These are phyloP conservation scores for Tetragnatha versicolor DNA, from an alignment of 1,140 invertebrate genomes.

Conservation along the genomic window DNA sequence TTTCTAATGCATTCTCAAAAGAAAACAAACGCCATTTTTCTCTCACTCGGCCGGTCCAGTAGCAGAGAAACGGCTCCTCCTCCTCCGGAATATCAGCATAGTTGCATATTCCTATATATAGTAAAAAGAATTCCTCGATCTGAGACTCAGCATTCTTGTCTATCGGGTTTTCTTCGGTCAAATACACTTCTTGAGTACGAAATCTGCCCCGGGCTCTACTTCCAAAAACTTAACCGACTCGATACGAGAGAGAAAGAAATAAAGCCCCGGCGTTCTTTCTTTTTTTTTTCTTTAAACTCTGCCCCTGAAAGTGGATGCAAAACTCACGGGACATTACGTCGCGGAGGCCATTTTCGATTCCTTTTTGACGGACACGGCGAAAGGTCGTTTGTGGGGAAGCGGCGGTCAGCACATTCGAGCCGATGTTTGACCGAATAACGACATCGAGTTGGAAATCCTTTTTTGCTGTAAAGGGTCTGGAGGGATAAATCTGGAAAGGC, in stretches of 20 bases:
- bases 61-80: background rate
- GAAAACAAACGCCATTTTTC: no score
- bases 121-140: conserved; percentile 28
- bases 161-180: conserved; percentile 46
- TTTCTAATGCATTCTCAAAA: no score
- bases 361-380: conserved; percentile 1
- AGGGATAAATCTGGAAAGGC: no score
- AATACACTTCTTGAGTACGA: conserved; percentile 38
- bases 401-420: conserved; percentile 23
- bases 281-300: no score
- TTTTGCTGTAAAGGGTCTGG: no score
- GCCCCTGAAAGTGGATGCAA: conserved; percentile 30
- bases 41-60: no score
- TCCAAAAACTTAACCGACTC: conserved; percentile 18
- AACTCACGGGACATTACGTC: conserved; percentile 35
- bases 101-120: background rate
- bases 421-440: no score
- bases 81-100: background rate
- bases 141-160: conserved; percentile 50
- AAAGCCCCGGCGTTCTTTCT: conserved; percentile 39
- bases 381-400: conserved; percentile 7
- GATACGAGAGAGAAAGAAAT: conserved; percentile 17
- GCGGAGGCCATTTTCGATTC: conserved; percentile 13
- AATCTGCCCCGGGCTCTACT: conserved; percentile 3
- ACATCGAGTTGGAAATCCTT: no score